A percentile compares a stretch with the other conserved stretches of the same genome.
These are phyloP conservation scores for Capricornis sumatraensis DNA, from an alignment of 2,113 vertebrate species.

Conservation along the genomic window DNA sequence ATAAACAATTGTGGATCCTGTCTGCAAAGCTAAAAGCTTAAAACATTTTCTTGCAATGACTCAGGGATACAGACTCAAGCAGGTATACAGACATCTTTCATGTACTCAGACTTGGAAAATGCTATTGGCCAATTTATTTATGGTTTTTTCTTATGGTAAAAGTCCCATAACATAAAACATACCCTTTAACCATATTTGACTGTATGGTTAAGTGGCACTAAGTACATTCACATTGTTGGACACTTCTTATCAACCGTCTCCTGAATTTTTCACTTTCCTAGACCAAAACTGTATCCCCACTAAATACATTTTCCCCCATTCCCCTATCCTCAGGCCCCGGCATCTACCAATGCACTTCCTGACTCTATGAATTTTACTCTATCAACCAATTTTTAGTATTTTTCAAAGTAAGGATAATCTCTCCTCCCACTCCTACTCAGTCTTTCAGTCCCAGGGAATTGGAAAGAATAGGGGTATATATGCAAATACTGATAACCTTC, in stretches of 20 bases:
- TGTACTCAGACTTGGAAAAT: not conserved
- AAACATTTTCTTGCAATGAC: not conserved
- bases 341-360: not conserved
- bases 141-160: not conserved
- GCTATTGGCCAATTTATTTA: not conserved
- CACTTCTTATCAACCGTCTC: not conserved
- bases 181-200: not conserved
- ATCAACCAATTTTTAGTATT: not conserved
- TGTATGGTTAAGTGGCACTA: not conserved
- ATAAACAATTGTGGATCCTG: not conserved
- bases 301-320: not conserved
- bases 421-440: not conserved
- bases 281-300: not conserved
- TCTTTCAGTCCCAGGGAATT: not conserved
- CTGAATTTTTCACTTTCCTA: not conserved
- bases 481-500: not conserved
- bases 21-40: not conserved
- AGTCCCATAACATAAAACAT: not conserved
- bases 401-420: not conserved
- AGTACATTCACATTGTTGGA: not conserved
- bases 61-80: not conserved
- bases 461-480: not conserved
- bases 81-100: not conserved
- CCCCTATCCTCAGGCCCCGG: accelerated
- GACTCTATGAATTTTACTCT: not conserved